Percentiles rank a stretch among this genome's conserved stretches.
These are phyloP conservation scores for Xenopus borealis DNA, from an alignment of 2,113 vertebrate species.

Conservation along the genomic window DNA sequence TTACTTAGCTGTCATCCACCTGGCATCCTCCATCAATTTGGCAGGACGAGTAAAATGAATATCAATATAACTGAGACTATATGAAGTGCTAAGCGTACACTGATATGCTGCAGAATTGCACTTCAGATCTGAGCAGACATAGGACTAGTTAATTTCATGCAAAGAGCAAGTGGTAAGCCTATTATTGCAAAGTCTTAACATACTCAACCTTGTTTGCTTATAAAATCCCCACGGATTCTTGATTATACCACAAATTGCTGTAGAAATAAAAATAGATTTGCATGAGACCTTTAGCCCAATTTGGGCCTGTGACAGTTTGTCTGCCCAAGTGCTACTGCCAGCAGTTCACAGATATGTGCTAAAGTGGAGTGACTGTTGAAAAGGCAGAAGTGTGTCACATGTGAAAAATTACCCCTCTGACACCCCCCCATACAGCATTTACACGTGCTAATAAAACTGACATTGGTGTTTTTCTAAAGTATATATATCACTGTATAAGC, in stretches of 20 bases:
- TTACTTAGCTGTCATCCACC: too few species aligned
- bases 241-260: conserved; percentile 3
- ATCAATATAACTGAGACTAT: too few species aligned
- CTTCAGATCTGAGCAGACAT: too few species aligned
- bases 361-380: conserved; percentile 23
- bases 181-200: neutral
- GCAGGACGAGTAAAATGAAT: too few species aligned
- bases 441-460: neutral
- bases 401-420: neutral
- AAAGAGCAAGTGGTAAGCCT: neutral
- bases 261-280: conserved; percentile 23
- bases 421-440: neutral
- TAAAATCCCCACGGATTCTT: neutral
- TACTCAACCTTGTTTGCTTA: conserved; percentile 1
- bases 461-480: neutral
- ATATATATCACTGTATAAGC: neutral
- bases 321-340: conserved; percentile 17
- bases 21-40: too few species aligned
- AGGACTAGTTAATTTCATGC: neutral
- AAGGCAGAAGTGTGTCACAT: conserved; percentile 34
- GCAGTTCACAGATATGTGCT: conserved; percentile 5
- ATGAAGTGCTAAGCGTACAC: neutral
- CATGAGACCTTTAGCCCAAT: neutral
- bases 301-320: conserved; percentile 15
- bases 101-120: neutral